phyloP scores from a whole-genome alignment of 1,140 invertebrate genomes.

The Adoxophyes honmai region DNA sequence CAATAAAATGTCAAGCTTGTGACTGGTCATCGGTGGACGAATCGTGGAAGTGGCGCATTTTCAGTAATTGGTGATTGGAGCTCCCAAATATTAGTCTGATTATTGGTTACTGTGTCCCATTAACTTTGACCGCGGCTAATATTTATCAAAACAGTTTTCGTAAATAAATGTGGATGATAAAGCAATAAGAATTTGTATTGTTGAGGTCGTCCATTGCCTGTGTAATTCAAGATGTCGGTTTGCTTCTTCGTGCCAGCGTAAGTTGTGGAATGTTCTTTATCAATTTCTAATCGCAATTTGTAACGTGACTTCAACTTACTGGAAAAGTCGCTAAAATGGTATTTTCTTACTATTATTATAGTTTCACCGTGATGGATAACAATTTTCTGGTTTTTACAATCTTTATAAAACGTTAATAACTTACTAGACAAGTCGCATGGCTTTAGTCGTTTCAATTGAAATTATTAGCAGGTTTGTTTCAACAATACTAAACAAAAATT shows the following conservation, averaged over 20 bases:
- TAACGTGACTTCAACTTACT: too few species aligned
- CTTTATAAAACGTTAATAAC: too few species aligned
- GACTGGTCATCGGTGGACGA: conserved; percentile 77
- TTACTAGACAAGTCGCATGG: too few species aligned
- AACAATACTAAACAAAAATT: too few species aligned
- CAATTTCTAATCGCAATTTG: background rate
- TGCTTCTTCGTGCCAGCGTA: conserved; percentile 74
- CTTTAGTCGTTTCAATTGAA: too few species aligned
- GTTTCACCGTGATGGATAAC: too few species aligned
- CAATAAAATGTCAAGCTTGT: conserved; percentile 69
- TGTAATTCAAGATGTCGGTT: conserved; percentile 69
- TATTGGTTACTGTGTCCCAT: conserved; percentile 72
- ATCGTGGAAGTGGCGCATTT: conserved; percentile 75
- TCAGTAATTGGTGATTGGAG: conserved; percentile 77
- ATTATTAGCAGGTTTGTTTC: too few species aligned
- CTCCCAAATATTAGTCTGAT: conserved; percentile 73
- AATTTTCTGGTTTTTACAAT: too few species aligned
- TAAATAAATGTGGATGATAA: conserved; percentile 30
- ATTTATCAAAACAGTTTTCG: conserved; percentile 40
- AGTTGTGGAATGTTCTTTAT: conserved; percentile 37
- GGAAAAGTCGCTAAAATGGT: too few species aligned
- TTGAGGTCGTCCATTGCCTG: conserved; percentile 31
- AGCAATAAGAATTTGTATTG: conserved; percentile 21
- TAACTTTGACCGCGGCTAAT: conserved; percentile 61
- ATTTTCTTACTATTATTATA: too few species aligned